Evolutionary conservation across 2,888 invertebrate genomes (phyloP).

Genomic region (Tenthredo scrophulariae): DNA sequence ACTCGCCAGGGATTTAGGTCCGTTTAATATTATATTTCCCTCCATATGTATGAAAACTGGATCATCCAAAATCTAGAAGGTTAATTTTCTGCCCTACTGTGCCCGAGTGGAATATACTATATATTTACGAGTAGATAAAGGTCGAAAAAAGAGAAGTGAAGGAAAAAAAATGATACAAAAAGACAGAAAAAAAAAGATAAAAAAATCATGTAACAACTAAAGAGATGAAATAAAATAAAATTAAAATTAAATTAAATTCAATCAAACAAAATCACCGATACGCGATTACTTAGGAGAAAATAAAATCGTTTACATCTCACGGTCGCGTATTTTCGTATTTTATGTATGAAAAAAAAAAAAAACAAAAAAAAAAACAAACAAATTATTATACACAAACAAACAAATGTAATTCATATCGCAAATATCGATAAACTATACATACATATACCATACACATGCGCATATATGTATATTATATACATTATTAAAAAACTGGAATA

Average conservation of each 20-base stretch:
- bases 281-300: not conserved
- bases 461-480: not conserved
- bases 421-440: not conserved
- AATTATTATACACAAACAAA: too few relatives aligned
- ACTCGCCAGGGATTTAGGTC: conserved; percentile 70
- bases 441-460: not conserved
- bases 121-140: not conserved
- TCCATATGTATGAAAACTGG: conserved; percentile 61
- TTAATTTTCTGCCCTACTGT: conserved; percentile 34
- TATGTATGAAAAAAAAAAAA: not conserved
- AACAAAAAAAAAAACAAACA: not conserved
- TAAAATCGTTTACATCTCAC: not conserved
- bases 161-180: conserved; percentile 2
- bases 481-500: not conserved
- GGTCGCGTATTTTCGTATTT: not conserved
- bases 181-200: not conserved
- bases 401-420: conserved; percentile 11
- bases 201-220: not conserved
- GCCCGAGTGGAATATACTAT: not conserved
- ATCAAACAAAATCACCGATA: not conserved
- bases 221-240: conserved; percentile 10
- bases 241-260: not conserved
- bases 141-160: not conserved
- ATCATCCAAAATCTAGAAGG: not conserved
- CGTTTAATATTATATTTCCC: conserved; percentile 71